Base-by-base conservation (phyloP, 2,797 vertebrate species). In the Bryconaethiops microstoma region DNA sequence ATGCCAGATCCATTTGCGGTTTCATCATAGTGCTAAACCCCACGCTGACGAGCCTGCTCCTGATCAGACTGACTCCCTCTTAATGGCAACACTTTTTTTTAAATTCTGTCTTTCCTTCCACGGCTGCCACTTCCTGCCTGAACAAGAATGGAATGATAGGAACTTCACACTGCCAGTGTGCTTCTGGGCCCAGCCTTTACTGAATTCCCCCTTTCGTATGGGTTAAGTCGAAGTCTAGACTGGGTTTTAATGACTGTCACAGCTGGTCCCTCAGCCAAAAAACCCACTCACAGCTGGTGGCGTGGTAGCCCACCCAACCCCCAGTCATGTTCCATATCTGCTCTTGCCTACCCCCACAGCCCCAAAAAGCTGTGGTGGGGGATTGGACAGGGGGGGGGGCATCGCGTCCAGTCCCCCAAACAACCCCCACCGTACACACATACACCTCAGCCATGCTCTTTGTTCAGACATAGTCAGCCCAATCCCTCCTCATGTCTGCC, bases 191-290 rank as follows among this genome's bases (percentile, higher is more conserved):
- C 4, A 54, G 82, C 80, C 79, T 86, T 83, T 54, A 5, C 78
- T 35, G 52, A 83, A 77, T 83, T 88, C 71, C 65, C 64, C 65
- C 81, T 88, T 88, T 88, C 86, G 86, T 42, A 65, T 7, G 77
- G 82, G 82, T 70, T 90, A 92, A 94, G 91, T 93, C 89, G 86
- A 89, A 92, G 94, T 94, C 92, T 94, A 94, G 94, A 95, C 93
- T 93, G 86, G 85, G 91, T 90, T 93, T 94, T 94, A 95, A 92
- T 92, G 92, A 91, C 70, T 71, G 89, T 91, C 84, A 45, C 91
- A 93, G 92, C 91, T 94, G 92, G 91, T 92, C 91, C 90, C 84
- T 93, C 70, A 74, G 84, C 83, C 83, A 85, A 87, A 88, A 88
- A 68, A 86, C 85, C 77, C 23, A 10, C 10, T 89, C 86, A 19